Evolutionary conservation across 2,888 invertebrate genomes (phyloP), one percentile per base, ranked within the genome.

Genomic region (Pedicia rivosa): DNA sequence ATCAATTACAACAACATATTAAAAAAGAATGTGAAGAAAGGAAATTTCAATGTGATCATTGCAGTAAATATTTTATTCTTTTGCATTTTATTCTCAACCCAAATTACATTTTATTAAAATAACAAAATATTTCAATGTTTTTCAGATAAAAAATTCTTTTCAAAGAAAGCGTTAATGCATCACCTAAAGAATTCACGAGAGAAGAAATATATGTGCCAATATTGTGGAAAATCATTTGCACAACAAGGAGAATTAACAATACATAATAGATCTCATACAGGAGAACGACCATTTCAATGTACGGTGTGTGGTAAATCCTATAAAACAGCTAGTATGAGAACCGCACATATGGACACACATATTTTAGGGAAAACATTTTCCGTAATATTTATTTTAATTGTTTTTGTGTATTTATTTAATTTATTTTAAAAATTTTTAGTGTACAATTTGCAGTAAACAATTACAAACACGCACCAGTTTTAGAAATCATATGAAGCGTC

Each of bases 281-380:
- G 90, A 43, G 86, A 90, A 59, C 68, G 91, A 42, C 91, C 92
- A n/a, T 92, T 86, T 64, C 81, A 82, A 55, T 94, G 92, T 62
- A 87, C 88, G 63, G 80, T 91, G 44, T 94, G 92, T 63, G 86
- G 88, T 36, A 72, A 88, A 37, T 83, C 91, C 36, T 94, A 92
- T 65, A 92, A 91, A 40, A 92, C 92, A 37, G 92, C 92, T 64
- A 92, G 92, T 44, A 92, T 92, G 63, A 70, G 92, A 49, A 92
- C 92, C 63, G 92, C 92, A 16, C 92, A 92, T 66, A 92, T 94
- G 91, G 90, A 91, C 35, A 90, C 91, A 20, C 91, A 92, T 16
- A 40, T 40, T n/a, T 20, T 37, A 12, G 40, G 40, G 13, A 40
- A 40, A 35, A 40, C 40, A n/a, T 40, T 36, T 20, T 35, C 30